Conservation (phyloP, 1,140 invertebrate genomes). For the Daktulosphaira vitifoliae region DNA sequence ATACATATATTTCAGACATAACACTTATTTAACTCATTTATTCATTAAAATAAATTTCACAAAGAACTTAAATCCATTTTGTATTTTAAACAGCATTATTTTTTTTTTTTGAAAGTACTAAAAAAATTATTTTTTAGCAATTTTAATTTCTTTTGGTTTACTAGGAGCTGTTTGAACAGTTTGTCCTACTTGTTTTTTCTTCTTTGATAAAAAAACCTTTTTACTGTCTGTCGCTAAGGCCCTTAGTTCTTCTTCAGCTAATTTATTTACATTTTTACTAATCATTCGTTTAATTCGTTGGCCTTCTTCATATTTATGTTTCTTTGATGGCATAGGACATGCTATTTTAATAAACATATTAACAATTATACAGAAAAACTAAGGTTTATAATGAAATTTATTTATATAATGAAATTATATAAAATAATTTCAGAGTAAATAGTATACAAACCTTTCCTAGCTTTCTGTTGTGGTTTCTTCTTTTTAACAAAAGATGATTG, state of each 20-base stretch:
- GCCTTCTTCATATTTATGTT: slow-evolving; percentile 49
- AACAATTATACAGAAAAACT: no score
- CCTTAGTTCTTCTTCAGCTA: slow-evolving; percentile 53
- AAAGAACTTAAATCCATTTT: no score
- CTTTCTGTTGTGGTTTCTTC: slow-evolving; percentile 6
- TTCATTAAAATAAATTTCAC: no score
- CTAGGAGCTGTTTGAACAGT: background rate
- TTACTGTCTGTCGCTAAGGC: slow-evolving; percentile 47
- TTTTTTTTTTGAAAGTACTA: no score
- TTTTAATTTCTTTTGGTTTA: slow-evolving; percentile 14
- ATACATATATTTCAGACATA: no score
- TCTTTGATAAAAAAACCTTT: slow-evolving; percentile 43
- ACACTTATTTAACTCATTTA: no score
- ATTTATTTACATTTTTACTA: slow-evolving; percentile 53
- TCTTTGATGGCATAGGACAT: slow-evolving; percentile 54
- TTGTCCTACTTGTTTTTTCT: slow-evolving; percentile 36
- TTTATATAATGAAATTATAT: no score
- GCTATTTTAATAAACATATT: slow-evolving; percentile 45
- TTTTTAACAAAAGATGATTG: slow-evolving; percentile 14
- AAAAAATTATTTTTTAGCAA: background rate
- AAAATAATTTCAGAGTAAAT: no score
- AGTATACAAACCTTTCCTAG: slow-evolving; percentile 11
- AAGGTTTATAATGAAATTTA: no score
- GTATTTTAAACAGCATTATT: no score
- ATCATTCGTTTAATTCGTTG: slow-evolving; percentile 55